Evolutionary conservation across 1,140 invertebrate genomes (phyloP).

Genomic region (Rhynchophorus ferrugineus): DNA sequence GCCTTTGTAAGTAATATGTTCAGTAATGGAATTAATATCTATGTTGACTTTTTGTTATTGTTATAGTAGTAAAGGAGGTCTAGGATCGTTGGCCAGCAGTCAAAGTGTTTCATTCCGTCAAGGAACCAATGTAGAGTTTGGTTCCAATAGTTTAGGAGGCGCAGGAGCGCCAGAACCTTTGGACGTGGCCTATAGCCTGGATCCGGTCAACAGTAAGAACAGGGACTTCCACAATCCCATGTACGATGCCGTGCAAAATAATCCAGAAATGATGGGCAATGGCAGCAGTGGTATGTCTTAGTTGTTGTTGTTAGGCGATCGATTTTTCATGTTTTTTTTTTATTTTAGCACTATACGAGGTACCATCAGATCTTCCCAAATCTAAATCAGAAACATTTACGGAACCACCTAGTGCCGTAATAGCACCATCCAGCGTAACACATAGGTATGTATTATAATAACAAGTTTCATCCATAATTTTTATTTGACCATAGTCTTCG

Average conservation of each 20-base stretch:
- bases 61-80: conserved; percentile 60
- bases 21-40: not conserved
- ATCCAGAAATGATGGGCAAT: conserved; percentile 49
- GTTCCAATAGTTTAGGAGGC: conserved; percentile 49
- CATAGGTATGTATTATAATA: conserved; percentile 50
- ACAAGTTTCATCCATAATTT: too few species aligned
- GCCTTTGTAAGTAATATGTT: conserved; percentile 63
- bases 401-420: conserved; percentile 58
- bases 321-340: conserved; percentile 8
- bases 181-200: conserved; percentile 70
- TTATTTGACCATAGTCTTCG: too few species aligned
- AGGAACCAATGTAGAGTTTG: conserved; percentile 90
- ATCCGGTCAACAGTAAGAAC: conserved; percentile 63
- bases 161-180: conserved; percentile 41
- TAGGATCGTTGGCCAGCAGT: conserved; percentile 70
- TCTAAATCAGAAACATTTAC: conserved; percentile 47
- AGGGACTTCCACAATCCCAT: conserved; percentile 93
- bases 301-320: too few species aligned
- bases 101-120: conserved; percentile 93
- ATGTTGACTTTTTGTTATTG: too few species aligned
- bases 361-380: conserved; percentile 65
- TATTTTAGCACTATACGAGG: conserved; percentile 61
- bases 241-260: conserved; percentile 76
- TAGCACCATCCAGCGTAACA: conserved; percentile 72
- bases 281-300: conserved; percentile 47